Conservation (phyloP, 1,140 invertebrate genomes). For the Zaprionus nigranus region DNA sequence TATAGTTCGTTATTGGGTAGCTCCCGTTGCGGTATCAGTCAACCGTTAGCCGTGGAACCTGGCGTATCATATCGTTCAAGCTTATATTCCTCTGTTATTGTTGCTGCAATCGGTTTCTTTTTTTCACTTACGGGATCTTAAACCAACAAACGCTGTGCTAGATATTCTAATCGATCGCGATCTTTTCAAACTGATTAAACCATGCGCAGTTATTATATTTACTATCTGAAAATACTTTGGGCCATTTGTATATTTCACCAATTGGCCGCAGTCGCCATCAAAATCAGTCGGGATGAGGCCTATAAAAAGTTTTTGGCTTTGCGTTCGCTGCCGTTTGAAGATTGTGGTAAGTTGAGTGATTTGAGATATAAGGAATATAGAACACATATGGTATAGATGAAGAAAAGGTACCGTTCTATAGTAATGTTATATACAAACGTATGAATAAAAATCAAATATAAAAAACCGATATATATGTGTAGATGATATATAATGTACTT, state of each 20-base stretch:
- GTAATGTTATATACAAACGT: no score
- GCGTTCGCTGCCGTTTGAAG: constrained; percentile 66
- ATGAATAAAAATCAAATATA: no score
- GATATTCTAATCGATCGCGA: constrained; percentile 62
- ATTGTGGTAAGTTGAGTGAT: constrained; percentile 62
- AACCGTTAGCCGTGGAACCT: constrained; percentile 48
- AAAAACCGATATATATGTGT: no score
- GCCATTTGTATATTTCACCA: constrained; percentile 43
- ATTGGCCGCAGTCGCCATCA: constrained; percentile 37
- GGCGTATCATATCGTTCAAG: constrained; percentile 55
- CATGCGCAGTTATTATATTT: constrained; percentile 61
- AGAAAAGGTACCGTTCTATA: no score
- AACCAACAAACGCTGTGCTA: constrained; percentile 41
- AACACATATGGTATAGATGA: no score
- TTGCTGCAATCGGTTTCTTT: constrained; percentile 47
- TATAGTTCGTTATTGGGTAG: constrained; percentile 21
- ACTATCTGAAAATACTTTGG: constrained; percentile 68
- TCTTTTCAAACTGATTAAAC: constrained; percentile 53
- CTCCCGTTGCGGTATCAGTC: constrained; percentile 49
- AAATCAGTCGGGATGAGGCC: constrained; percentile 44
- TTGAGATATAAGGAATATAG: background rate
- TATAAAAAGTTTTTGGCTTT: constrained; percentile 63
- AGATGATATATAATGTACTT: no score
- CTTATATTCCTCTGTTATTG: constrained; percentile 41
- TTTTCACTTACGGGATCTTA: background rate